Base-by-base conservation (phyloP, 2,113 vertebrate genomes). In the Lepus timidus region DNA sequence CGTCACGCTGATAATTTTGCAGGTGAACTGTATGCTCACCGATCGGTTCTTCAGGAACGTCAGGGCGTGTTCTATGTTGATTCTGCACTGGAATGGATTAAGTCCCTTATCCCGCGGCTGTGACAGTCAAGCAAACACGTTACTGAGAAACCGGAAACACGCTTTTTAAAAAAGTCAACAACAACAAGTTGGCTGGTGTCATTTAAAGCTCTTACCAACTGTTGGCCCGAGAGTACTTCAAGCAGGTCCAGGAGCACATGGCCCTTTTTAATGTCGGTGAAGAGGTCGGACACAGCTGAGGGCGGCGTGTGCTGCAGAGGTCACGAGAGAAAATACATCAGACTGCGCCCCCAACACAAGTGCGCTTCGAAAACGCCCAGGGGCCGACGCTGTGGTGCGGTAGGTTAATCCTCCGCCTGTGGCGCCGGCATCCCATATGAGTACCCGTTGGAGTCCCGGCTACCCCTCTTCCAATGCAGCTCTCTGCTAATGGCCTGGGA, bases 141-240 rank as follows among this genome's bases (percentile, higher is more conserved):
- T 55, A 94, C 23, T 31, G 76, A 95, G 67, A 95, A 49, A 25
- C 61, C 44, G 1, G 91, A 97, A 96, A 91, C 10, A 29, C 22
- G 83, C 95, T 88, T 89, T 75, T 75, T 83, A 85, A 49, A 20
- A 44, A 65, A 89, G 14, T 58, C 55, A 94, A 25, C 94, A 75
- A 88, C 1, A 44, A 12, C 61, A 85, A 97, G 98, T 98, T 98
- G 99, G 99, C 89, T 99, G 96, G 91, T 97, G 27, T 79, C 31
- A 74, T 17, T 55, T 89, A 2, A 75, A 84, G 92, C 65, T 96
- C 99, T 99, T 98, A 99, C 99, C 95, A 99, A 96, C 91, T 98
- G 98, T 97, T 99, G 98, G 64, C 99, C 98, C 23, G 99, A 99
- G 98, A 99, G 99, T 61, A 99, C 99, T 98, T 99, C 99, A 97